These are phyloP conservation scores for Lophochroa leadbeateri DNA, from an alignment of 2,113 vertebrate species.

Conservation along the genomic window DNA sequence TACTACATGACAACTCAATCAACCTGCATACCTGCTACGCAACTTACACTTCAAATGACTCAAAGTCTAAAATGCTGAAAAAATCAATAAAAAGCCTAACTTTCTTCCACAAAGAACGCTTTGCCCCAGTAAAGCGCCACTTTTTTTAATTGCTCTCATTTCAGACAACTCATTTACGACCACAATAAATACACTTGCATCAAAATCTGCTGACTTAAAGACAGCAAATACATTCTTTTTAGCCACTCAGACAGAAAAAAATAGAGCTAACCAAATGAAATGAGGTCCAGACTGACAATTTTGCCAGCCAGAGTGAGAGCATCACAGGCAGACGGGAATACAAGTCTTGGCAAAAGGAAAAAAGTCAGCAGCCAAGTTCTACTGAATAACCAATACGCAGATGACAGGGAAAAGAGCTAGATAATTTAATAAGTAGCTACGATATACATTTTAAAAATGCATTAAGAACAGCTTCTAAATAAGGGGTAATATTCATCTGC, in stretches of 20 bases:
- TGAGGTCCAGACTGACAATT: not conserved
- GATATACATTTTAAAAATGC: not conserved
- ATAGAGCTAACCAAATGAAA: not conserved
- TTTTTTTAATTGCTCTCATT: not conserved
- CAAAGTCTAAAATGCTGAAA: not conserved
- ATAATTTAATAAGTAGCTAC: not conserved
- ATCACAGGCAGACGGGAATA: not conserved
- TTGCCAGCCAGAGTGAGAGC: not conserved
- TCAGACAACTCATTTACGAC: not conserved
- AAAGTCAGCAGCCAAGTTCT: conserved; percentile 31
- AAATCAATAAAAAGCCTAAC: not conserved
- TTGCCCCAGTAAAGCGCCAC: not conserved
- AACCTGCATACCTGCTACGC: not conserved
- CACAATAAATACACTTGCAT: not conserved
- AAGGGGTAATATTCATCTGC: conserved; percentile 10
- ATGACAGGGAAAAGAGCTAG: not conserved
- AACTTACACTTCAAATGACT: not conserved
- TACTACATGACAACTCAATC: not conserved
- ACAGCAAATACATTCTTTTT: not conserved
- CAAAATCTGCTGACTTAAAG: conserved; percentile 7
- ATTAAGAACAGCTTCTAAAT: conserved; percentile 35
- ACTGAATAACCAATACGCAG: not conserved
- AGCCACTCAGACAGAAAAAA: not conserved
- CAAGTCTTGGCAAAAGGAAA: conserved; percentile 16
- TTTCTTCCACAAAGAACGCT: not conserved